Evolutionary conservation across 2,113 vertebrate species (phyloP).

Genomic region (Pimephales promelas): DNA sequence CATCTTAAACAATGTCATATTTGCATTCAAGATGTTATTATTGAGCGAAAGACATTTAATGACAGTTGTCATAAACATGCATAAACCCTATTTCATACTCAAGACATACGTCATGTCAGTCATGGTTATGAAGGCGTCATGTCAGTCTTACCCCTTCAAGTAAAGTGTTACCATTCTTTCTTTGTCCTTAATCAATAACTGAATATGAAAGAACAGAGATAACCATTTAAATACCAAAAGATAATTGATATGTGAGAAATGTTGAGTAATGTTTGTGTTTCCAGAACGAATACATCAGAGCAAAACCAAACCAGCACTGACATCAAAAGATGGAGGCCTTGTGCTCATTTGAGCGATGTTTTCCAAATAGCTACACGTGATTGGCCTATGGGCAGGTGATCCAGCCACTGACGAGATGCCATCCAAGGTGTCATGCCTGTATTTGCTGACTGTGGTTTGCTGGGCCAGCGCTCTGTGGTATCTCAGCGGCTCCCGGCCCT

Average conservation of each 20-base stretch:
- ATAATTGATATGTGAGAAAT: not conserved
- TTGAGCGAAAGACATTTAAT: no score
- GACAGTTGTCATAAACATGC: no score
- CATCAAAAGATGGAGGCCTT: conserved; percentile 6
- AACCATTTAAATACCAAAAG: not conserved
- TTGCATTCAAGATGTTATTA: no score
- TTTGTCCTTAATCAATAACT: no score
- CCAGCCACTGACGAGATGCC: conserved; percentile 84
- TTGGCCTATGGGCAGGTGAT: conserved; percentile 34
- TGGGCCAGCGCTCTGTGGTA: conserved; percentile 99
- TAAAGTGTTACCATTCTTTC: no score
- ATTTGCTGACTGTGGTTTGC: conserved; percentile 94
- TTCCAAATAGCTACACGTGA: conserved; percentile 29
- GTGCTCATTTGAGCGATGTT: conserved; percentile 33
- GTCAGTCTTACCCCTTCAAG: no score
- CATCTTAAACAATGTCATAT: no score
- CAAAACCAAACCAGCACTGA: conserved; percentile 15
- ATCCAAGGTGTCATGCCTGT: conserved; percentile 96
- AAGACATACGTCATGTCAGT: no score
- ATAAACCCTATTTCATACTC: no score
- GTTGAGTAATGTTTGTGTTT: not conserved
- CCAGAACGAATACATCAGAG: not conserved
- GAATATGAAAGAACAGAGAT: not conserved
- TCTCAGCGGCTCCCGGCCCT: conserved; percentile 90
- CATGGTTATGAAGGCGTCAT: no score